These are phyloP conservation scores for Crioceris asparagi DNA, from an alignment of 2,888 invertebrate genomes.

Conservation along the genomic window DNA sequence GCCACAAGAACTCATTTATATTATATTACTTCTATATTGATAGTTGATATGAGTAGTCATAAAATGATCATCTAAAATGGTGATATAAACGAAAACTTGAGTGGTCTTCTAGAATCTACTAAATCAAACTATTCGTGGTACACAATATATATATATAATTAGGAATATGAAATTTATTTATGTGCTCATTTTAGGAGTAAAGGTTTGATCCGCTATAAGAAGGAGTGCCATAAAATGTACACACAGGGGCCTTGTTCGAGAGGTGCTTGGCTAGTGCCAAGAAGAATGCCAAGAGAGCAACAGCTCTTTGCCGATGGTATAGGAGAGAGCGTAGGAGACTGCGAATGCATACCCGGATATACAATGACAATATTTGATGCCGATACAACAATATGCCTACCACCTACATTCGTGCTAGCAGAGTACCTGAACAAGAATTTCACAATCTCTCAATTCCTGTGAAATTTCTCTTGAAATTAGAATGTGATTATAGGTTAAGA, in stretches of 20 bases:
- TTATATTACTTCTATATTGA: too few relatives aligned
- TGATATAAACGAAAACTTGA: too few relatives aligned
- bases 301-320: conserved; percentile 15
- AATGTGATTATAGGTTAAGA: not conserved
- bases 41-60: too few relatives aligned
- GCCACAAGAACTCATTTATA: too few relatives aligned
- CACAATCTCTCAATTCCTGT: conserved; percentile 17
- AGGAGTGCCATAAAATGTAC: conserved; percentile 66
- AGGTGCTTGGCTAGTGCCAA: conserved; percentile 59
- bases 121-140: not conserved
- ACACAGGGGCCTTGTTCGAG: conserved; percentile 65
- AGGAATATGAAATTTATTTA: conserved; percentile 10
- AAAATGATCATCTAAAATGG: too few relatives aligned
- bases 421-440: conserved; percentile 49
- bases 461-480: not conserved
- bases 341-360: conserved; percentile 61
- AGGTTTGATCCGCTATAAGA: conserved; percentile 54
- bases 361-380: conserved; percentile 32
- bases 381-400: conserved; percentile 45
- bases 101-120: too few relatives aligned
- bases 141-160: conserved; percentile 15
- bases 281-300: conserved; percentile 32
- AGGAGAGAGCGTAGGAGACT: conserved; percentile 26
- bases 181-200: conserved; percentile 28
- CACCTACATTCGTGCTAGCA: conserved; percentile 52